Base-by-base conservation (phyloP, 35 echinoderm and acorn worm genomes). In the Anneissia japonica region DNA sequence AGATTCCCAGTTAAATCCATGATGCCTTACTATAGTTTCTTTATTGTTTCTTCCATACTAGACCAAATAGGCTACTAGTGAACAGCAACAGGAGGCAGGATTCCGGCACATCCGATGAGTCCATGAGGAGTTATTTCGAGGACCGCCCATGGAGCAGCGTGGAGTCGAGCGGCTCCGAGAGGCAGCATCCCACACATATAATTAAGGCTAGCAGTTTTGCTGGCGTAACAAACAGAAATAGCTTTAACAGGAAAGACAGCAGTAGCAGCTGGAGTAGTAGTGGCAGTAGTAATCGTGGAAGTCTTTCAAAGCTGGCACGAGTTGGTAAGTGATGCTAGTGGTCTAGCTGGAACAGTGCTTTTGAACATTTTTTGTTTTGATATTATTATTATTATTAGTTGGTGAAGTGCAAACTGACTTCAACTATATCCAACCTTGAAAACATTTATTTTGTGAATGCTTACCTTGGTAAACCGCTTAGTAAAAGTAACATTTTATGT, bases 191-290 rank as follows among this genome's bases (percentile, higher is more conserved):
- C 12, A 89, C 96, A 34, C 92, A 86, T n/a, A 90, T 99, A 37
- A 99, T 92, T 56, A 99, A 99, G 72, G 96, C 96, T 21, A 99
- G 96, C 82, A 99, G 96, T 73, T 99, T 99, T 74, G 96, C 91
- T 29, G 96, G 96, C 9, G 81, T 80, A 36, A 86, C 89, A 29
- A 87, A 86, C 64, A 91, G 75, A 46, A 93, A 90, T 75, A 87
- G 91, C 2, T 85, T 99, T 34, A 93, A 94, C 86, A 81, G 96
- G 75, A 90, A 85, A 16, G 96, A 99, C 77, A 99, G 92, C 46
- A 93, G 89, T 41, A 90, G 89, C 23, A 98, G 95, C 64, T 94
- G 95, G 81, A 85, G 89, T 2, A 91, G 89, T 84, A 95, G 89
- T 55, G 82, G 85, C 31, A 95, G 93, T 73, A 89, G 95, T 21